Percentiles rank a stretch among this genome's conserved stretches.
phyloP scores from a whole-genome alignment of 2,113 vertebrate genomes.

The Pseudonaja textilis region DNA sequence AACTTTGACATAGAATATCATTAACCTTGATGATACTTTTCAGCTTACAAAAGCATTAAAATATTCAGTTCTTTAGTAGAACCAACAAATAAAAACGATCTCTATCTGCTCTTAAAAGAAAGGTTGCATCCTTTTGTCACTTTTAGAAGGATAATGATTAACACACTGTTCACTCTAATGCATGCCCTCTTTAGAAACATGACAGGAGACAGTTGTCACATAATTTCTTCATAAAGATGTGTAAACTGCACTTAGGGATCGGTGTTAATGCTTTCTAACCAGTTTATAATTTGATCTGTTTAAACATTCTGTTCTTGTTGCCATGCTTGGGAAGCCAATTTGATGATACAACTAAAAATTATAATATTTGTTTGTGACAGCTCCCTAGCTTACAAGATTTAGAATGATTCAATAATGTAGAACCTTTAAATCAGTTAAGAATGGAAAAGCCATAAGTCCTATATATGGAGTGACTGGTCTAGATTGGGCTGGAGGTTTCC shows the following conservation, averaged over 20 bases:
- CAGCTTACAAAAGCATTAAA: constrained; percentile 7
- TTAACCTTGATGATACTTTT: not conserved
- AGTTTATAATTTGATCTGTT: constrained; percentile 34
- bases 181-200: not conserved
- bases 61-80: constrained; percentile 31
- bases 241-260: constrained; percentile 32
- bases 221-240: constrained; percentile 18
- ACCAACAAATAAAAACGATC: constrained; percentile 31
- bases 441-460: not conserved
- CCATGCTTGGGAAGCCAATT: constrained; percentile 27
- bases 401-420: not conserved
- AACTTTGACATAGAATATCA: not conserved
- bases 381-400: not conserved
- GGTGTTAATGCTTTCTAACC: constrained; percentile 46
- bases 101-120: constrained; percentile 25
- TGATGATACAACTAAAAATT: constrained; percentile 16
- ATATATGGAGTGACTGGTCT: not conserved
- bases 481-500: not conserved
- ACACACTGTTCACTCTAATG: constrained; percentile 54
- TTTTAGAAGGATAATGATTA: constrained; percentile 48
- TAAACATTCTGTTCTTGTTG: constrained; percentile 51
- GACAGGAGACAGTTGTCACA: constrained; percentile 13
- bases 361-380: accelerated
- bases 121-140: constrained; percentile 33
- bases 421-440: not conserved